Percentiles rank a stretch among this genome's conserved stretches.
These are phyloP conservation scores for Caenorhabditis wallacei DNA, from an alignment of 2,888 invertebrate species.

Conservation along the genomic window DNA sequence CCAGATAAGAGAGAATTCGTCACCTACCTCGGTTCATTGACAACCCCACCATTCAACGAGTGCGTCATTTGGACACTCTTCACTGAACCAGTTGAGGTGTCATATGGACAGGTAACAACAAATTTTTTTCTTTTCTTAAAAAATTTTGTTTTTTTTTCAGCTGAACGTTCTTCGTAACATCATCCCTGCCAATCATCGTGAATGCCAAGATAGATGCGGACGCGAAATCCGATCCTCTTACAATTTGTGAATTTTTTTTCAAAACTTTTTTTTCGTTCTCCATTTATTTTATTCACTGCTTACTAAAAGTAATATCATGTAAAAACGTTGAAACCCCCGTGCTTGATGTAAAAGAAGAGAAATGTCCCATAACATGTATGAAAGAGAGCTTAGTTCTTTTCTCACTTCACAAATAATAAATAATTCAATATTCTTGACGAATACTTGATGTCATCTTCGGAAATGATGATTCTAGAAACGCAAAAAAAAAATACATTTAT, in stretches of 20 bases:
- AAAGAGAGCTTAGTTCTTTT: constrained; percentile 10
- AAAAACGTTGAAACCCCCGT: constrained; percentile 4
- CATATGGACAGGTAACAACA: constrained; percentile 74
- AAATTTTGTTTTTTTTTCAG: constrained; percentile 50
- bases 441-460: not conserved
- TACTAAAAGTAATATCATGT: constrained; percentile 14
- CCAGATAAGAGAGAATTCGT: constrained; percentile 82
- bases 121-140: not conserved
- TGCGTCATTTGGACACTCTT: constrained; percentile 84
- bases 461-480: not conserved
- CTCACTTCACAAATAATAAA: constrained; percentile 33
- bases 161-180: constrained; percentile 76
- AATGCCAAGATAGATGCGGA: constrained; percentile 76
- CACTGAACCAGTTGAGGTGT: constrained; percentile 83
- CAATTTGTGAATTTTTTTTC: constrained; percentile 31
- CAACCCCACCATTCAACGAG: constrained; percentile 84
- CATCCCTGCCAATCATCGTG: constrained; percentile 74
- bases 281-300: constrained; percentile 3
- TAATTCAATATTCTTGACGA: constrained; percentile 35
- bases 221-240: constrained; percentile 73
- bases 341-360: constrained; percentile 6
- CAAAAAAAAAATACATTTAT: not conserved
- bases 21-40: constrained; percentile 84
- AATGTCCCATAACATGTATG: constrained; percentile 9
- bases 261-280: not conserved